phyloP scores from a whole-genome alignment of 2,797 vertebrate species.

The Periophthalmus magnuspinnatus region DNA sequence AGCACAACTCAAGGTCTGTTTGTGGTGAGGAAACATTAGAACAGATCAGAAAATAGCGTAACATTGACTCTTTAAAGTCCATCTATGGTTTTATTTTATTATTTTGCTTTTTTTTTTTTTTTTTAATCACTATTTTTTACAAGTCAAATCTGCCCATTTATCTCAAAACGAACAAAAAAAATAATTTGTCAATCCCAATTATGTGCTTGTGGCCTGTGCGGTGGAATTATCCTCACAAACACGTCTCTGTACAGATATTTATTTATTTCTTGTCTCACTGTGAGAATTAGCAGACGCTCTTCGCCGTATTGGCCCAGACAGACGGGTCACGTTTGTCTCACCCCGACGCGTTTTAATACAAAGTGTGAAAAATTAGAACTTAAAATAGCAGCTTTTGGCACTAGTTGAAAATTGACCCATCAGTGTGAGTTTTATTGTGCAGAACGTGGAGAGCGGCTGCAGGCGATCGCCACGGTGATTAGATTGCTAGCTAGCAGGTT shows the following conservation, averaged over 20 bases:
- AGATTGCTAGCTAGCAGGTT: slow-evolving; percentile 32
- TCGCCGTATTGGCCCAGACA: slow-evolving; percentile 46
- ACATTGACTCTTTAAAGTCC: not conserved
- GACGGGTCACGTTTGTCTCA: slow-evolving; percentile 58
- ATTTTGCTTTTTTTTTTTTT: not conserved
- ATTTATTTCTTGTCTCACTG: slow-evolving; percentile 58
- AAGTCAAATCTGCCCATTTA: slow-evolving; percentile 59
- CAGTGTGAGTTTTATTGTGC: slow-evolving; percentile 37
- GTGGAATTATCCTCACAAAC: slow-evolving; percentile 31
- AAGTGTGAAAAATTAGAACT: slow-evolving; percentile 44
- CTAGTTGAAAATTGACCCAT: slow-evolving; percentile 34
- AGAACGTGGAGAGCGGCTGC: slow-evolving; percentile 29
- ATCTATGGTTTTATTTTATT: not conserved
- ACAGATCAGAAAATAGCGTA: too few species aligned
- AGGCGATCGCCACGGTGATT: slow-evolving; percentile 42
- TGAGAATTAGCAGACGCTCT: slow-evolving; percentile 57
- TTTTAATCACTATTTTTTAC: slow-evolving; percentile 21
- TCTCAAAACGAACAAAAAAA: slow-evolving; percentile 44
- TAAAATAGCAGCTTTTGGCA: slow-evolving; percentile 26
- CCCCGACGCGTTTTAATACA: slow-evolving; percentile 50
- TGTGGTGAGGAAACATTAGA: too few species aligned
- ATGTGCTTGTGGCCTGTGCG: slow-evolving; percentile 39
- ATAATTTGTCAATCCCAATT: slow-evolving; percentile 46
- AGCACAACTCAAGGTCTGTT: too few species aligned
- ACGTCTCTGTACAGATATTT: slow-evolving; percentile 54